Evolutionary conservation across 2,888 invertebrate species (phyloP), one percentile per base, ranked within the genome.

Genomic region (Himalopsyche kuldschensis): DNA sequence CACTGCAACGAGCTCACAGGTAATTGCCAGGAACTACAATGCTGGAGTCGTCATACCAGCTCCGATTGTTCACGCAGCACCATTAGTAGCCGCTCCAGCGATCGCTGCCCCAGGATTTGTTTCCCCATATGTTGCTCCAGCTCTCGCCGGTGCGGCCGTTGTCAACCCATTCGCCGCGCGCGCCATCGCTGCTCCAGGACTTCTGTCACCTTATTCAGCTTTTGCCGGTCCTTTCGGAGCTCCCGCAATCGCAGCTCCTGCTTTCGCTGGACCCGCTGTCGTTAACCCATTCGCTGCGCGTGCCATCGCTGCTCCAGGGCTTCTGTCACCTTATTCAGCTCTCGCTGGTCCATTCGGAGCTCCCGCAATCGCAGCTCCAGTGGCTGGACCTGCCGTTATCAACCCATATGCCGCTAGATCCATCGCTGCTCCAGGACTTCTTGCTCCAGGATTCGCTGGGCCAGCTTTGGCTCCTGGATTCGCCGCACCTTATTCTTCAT

Each of bases 1-100:
- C n/a, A 91, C 92, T 10, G 90, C 92, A 2, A 90, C 90, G 84
- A 92, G 92, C 87, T 92, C 92, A 48, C 93, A 93, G 88, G 91
- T 92, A 24, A 88, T 93, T 85, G 90, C 92, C 11, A 89, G 92
- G 83, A 91, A 91, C 86, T 91, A 91, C 89, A 92, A 93, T 86
- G 90, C 91, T 1, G 84, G 4, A 31, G 76, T 87, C 88, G 81
- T 87, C 90, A 27, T 89, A 83, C 48, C 88, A 88, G 85, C 89
- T 35, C 83, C 83, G 10, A 17, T 83, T 10, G 77, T 80, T 10
- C 69, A 63, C 24, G 82, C 79, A 24, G 78, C 82, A 31, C 78
- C 82, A 10, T 35, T 69, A 3, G 15, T 80, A 4, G 69, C n/a
- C 5, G 83, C 83, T 17, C 47, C 83, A 27, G 55, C 84, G 8